Evolutionary conservation across 2,797 vertebrate genomes (phyloP).

Genomic region (Arctocebus calabarensis): DNA sequence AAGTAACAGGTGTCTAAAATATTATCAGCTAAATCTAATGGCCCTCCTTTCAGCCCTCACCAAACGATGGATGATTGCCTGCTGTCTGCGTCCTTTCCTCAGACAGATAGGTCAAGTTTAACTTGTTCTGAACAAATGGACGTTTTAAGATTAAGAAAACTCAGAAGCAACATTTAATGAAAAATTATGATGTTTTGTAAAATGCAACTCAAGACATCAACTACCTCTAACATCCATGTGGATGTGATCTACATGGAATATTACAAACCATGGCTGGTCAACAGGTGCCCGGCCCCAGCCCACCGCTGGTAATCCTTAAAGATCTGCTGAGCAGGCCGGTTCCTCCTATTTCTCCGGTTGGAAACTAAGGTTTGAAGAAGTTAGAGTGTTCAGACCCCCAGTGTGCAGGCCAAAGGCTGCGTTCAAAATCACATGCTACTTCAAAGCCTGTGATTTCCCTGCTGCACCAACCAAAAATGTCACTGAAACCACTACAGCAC

Average conservation of each 20-base stretch:
- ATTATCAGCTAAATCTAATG: no score
- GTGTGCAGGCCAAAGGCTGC: accelerated
- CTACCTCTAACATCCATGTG: no score
- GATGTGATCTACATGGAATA: accelerated
- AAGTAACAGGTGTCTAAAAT: neutral
- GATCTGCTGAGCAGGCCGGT: accelerated
- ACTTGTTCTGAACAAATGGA: neutral
- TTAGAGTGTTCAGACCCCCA: accelerated
- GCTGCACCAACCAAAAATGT: accelerated
- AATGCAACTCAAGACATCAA: accelerated
- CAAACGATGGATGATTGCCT: accelerated
- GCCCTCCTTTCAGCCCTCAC: neutral
- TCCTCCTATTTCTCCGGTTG: accelerated
- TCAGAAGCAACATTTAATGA: neutral
- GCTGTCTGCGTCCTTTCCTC: accelerated
- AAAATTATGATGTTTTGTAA: neutral
- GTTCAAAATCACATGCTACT: accelerated
- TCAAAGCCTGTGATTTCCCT: neutral
- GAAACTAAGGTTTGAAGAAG: neutral
- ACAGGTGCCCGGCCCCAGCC: accelerated
- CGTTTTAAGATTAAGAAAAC: neutral
- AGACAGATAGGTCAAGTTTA: neutral
- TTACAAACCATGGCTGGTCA: accelerated
- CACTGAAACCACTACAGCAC: neutral
- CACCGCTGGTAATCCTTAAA: accelerated